A percentile compares a stretch with the other conserved stretches of the same genome.
These are phyloP conservation scores for Euphydryas editha DNA, from an alignment of 2,888 invertebrate species.

Conservation along the genomic window DNA sequence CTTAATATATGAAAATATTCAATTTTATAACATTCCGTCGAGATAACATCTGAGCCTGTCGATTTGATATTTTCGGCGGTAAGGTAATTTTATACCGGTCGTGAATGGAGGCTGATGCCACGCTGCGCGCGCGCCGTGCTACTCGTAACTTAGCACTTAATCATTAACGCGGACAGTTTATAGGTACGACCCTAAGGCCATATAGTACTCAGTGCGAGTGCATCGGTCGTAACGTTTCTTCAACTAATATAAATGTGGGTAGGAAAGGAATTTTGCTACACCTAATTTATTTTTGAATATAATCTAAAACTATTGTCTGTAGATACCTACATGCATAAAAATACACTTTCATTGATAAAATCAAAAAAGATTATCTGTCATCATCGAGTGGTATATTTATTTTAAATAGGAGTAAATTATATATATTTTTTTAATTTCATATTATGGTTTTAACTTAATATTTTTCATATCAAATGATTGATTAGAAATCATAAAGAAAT, in stretches of 20 bases:
- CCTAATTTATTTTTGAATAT: neutral
- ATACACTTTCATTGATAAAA: no score
- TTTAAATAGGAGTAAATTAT: no score
- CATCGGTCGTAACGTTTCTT: constrained; percentile 41
- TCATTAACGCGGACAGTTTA: constrained; percentile 79
- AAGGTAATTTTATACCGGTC: constrained; percentile 75
- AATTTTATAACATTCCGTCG: constrained; percentile 80
- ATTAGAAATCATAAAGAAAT: no score
- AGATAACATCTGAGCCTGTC: constrained; percentile 80
- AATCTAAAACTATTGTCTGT: neutral
- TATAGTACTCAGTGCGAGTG: constrained; percentile 39
- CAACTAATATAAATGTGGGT: constrained; percentile 44
- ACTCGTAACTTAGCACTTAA: constrained; percentile 82
- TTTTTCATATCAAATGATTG: no score
- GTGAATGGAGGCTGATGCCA: constrained; percentile 73
- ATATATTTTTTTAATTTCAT: no score
- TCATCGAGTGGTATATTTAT: no score
- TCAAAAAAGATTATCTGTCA: no score
- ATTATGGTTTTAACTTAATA: no score
- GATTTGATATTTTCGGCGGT: constrained; percentile 83
- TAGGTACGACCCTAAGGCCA: constrained; percentile 56
- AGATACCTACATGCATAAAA: neutral
- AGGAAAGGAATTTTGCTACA: constrained; percentile 46
- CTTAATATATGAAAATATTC: constrained; percentile 79
- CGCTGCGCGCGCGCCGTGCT: constrained; percentile 73